Evolutionary conservation across 2,113 vertebrate species (phyloP).

Genomic region (Daubentonia madagascariensis): DNA sequence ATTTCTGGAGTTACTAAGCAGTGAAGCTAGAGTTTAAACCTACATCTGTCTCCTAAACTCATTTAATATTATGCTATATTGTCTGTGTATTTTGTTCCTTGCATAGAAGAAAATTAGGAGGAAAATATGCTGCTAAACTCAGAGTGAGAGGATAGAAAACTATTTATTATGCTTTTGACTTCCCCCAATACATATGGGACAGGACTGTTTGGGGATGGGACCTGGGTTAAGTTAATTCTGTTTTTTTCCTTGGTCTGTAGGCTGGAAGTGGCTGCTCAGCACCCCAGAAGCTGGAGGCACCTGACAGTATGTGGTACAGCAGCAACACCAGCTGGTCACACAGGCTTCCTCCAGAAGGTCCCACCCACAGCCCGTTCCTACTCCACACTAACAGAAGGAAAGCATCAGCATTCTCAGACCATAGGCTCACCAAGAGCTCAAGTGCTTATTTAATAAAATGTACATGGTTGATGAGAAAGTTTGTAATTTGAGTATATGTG

Average conservation of each 20-base stretch:
- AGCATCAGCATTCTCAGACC: neutral
- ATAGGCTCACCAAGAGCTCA: neutral
- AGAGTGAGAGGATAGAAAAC: neutral
- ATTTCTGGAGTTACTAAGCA: neutral
- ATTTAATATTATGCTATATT: neutral
- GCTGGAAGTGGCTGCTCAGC: neutral
- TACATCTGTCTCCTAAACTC: neutral
- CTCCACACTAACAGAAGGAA: neutral
- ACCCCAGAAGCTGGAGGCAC: neutral
- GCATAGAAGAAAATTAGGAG: neutral
- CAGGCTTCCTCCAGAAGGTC: neutral
- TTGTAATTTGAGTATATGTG: neutral
- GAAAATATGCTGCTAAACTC: neutral
- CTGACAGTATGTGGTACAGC: neutral
- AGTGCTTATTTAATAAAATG: neutral
- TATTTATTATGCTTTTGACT: neutral
- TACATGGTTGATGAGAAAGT: neutral
- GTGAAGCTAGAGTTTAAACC: neutral
- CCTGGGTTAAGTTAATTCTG: neutral
- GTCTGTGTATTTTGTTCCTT: neutral
- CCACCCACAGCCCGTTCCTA: neutral
- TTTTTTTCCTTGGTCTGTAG: neutral
- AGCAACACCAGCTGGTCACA: slow-evolving; percentile 10
- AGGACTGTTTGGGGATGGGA: neutral
- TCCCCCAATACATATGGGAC: neutral